A percentile compares a stretch with the other conserved stretches of the same genome.
Conservation (phyloP, 2,113 vertebrate species). For the Apistogramma diplotaenia region DNA sequence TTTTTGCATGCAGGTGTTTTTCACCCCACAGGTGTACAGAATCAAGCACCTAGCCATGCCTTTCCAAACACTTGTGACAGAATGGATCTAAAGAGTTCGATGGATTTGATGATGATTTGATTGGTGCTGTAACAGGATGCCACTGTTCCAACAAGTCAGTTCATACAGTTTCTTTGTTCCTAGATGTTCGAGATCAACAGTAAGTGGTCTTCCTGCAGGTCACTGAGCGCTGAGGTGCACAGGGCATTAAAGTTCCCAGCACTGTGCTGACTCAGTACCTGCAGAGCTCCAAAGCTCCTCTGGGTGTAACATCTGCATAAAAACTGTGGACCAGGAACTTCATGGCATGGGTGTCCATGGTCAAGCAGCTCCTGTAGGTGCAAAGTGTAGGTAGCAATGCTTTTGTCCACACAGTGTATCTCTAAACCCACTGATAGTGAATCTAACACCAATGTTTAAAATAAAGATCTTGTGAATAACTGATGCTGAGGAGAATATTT, state of each 20-base stretch:
- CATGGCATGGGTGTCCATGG: neutral
- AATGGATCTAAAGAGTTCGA: neutral
- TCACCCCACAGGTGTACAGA: neutral
- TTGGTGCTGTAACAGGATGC: neutral
- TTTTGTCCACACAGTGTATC: neutral
- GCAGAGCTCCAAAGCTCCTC: neutral
- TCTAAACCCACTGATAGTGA: neutral
- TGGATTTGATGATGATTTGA: neutral
- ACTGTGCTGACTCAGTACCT: neutral
- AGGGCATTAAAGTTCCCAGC: neutral
- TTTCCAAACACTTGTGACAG: neutral
- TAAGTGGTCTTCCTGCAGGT: too few species aligned
- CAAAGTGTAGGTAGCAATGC: too few species aligned
- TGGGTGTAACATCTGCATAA: neutral
- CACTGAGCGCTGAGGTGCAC: fast-evolving
- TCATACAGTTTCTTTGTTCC: neutral
- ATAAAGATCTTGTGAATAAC: neutral
- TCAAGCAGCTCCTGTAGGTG: too few species aligned
- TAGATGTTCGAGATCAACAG: neutral
- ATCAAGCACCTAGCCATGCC: neutral
- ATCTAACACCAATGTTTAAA: neutral
- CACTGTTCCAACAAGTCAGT: neutral
- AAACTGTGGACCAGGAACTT: neutral
- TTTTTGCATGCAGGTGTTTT: neutral
- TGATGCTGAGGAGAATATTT: neutral